Evolutionary conservation across 2,797 vertebrate genomes (phyloP).

Genomic region (Balearica regulorum): DNA sequence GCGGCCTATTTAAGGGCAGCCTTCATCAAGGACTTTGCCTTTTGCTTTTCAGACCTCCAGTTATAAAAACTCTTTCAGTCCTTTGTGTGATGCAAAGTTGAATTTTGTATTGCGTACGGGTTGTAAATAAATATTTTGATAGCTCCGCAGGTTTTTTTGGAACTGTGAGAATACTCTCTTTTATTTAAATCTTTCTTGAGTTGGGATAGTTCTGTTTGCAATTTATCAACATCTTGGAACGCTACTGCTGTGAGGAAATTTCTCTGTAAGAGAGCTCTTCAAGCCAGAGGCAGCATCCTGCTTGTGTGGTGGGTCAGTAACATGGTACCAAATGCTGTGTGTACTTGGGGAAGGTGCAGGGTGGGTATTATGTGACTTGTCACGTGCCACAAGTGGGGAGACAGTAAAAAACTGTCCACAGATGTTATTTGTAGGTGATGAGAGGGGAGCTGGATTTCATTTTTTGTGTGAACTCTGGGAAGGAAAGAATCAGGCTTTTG

Average conservation of each 20-base stretch:
- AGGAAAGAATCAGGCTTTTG: background rate
- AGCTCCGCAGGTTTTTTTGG: background rate
- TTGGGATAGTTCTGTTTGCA: background rate
- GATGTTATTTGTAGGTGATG: background rate
- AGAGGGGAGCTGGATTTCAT: background rate
- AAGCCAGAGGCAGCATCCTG: background rate
- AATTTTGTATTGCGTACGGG: background rate
- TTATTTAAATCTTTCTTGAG: background rate
- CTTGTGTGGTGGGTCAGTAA: background rate
- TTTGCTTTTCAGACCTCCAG: background rate
- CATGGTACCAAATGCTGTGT: background rate
- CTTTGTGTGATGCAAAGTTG: background rate
- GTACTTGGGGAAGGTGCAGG: background rate
- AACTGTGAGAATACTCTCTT: background rate
- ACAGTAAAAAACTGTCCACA: background rate
- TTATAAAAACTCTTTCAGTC: background rate
- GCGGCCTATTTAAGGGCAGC: background rate
- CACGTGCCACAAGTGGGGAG: background rate
- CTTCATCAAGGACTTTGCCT: background rate
- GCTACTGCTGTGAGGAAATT: background rate
- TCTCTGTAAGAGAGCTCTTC: background rate
- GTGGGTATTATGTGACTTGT: background rate
- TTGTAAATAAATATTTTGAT: slow-evolving; percentile 43
- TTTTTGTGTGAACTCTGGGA: background rate
- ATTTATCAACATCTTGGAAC: background rate